Base-by-base conservation (phyloP, 2,888 invertebrate species). In the Myopa tessellatipennis region DNA sequence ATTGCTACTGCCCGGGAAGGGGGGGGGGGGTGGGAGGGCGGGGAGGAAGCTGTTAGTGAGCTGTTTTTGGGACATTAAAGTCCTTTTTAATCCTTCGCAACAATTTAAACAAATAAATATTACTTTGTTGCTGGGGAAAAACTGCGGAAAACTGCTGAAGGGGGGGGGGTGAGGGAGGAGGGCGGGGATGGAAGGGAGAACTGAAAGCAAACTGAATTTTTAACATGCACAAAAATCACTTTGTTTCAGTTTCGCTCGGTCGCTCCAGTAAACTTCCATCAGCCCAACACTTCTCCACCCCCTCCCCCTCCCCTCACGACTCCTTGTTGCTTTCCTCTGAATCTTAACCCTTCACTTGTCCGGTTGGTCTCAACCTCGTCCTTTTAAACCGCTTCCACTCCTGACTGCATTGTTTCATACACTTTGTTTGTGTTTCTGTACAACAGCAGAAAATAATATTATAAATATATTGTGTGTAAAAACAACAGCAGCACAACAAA, bases 371-470 rank as follows among this genome's bases (percentile, higher is more conserved):
- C 26, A 36, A 52, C 70, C 55, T 70, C 55, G 55, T 70, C 18
- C 70, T 70, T 55, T 70, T 52, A 36, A 70, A 55, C 26, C 14
- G 5, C 55, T 52, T 45, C n/a, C 34, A 55, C 36, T 36, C 16
- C 8, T n/a, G 60, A 55, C n/a, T 38, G 40, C 55, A 50, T 63
- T 60, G 45, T 61, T 60, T 60, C n/a, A 6, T 61, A 61, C 26
- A 1, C n/a, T 8, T n/a, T 12, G 38, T 26, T 38, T 8, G 14
- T 38, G 6, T 16, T 65, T 65, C 36, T 38, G 38, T 65, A 16
- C 38, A 76, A 55, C 14, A 50, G 14, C 10, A 5, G 55, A 76
- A 76, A 80, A 81, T 78, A 80, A 80, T 77, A 79, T 78, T 79
- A 65, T 38, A 65, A 65, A 65, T 36, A 38, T 38, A 58, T 58